phyloP scores from a whole-genome alignment of 2,797 vertebrate genomes.

The Alca torda region DNA sequence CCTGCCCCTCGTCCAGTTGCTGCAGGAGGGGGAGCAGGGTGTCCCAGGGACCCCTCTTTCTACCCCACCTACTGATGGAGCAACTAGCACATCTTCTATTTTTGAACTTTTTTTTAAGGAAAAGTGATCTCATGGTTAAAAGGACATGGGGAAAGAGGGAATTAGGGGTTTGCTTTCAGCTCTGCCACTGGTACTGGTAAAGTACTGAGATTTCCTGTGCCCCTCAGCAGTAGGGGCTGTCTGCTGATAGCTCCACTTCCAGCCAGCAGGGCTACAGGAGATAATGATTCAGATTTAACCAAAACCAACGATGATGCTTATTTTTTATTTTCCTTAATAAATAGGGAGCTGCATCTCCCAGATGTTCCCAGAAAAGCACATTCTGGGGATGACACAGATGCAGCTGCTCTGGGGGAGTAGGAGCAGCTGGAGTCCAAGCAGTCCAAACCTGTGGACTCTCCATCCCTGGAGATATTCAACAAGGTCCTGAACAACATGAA shows the following conservation, averaged over 20 bases:
- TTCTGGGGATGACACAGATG: background rate
- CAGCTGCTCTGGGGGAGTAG: background rate
- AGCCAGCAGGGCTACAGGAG: background rate
- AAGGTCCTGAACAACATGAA: background rate
- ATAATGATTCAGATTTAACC: background rate
- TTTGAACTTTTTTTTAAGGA: background rate
- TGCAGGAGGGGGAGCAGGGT: background rate
- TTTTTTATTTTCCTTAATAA: too few relatives aligned
- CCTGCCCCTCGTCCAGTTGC: background rate
- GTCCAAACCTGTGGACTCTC: background rate
- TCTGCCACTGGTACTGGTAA: background rate
- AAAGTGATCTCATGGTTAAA: background rate
- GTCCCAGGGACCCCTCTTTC: background rate
- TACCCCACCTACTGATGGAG: background rate
- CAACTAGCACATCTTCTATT: accelerated
- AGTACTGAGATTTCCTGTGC: background rate
- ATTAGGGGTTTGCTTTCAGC: background rate
- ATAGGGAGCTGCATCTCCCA: too few relatives aligned
- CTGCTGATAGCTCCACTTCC: background rate
- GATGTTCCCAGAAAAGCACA: background rate
- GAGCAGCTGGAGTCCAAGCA: background rate
- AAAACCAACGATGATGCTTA: background rate
- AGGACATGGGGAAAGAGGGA: background rate
- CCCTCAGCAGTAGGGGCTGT: background rate
- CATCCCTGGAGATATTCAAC: background rate